Percentiles rank a stretch among this genome's conserved stretches.
Evolutionary conservation across 2,113 vertebrate genomes (phyloP).

Genomic region (Callopanchax toddi): DNA sequence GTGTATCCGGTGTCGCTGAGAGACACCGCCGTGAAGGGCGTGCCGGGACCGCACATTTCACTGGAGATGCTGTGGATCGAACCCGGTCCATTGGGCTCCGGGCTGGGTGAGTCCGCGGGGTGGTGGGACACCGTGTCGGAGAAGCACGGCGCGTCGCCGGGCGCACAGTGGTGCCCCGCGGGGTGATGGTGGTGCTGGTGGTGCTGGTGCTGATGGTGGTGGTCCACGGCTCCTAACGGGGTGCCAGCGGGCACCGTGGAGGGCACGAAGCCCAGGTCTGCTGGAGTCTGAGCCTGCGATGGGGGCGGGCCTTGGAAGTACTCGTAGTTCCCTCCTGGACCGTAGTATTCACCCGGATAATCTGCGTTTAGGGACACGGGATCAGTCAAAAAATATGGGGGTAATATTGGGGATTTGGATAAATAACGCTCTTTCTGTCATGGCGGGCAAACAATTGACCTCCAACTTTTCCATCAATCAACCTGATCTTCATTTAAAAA

Average conservation of each 20-base stretch:
- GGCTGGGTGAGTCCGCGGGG: conserved; percentile 92
- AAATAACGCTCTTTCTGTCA: neutral
- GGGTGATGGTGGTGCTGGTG: conserved; percentile 92
- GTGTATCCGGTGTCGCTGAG: conserved; percentile 91
- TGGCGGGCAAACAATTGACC: too few relatives aligned
- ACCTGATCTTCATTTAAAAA: too few relatives aligned
- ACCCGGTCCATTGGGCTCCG: conserved; percentile 89
- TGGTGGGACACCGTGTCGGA: conserved; percentile 91
- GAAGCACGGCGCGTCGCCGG: conserved; percentile 91
- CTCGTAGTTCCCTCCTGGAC: conserved; percentile 93
- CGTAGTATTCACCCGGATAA: conserved; percentile 95
- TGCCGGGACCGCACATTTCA: conserved; percentile 91
- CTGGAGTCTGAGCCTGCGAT: conserved; percentile 93
- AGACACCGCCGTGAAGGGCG: conserved; percentile 90
- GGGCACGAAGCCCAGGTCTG: conserved; percentile 92
- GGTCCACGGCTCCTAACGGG: conserved; percentile 89
- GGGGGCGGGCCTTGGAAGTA: conserved; percentile 96
- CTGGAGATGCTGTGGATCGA: conserved; percentile 93
- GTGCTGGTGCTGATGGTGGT: conserved; percentile 88
- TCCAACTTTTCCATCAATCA: too few relatives aligned
- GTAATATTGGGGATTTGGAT: too few relatives aligned
- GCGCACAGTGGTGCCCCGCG: conserved; percentile 85
- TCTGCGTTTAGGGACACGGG: conserved; percentile 75
- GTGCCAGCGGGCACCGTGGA: conserved; percentile 92
- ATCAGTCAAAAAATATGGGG: neutral